Base-by-base conservation (phyloP, 2,113 vertebrate genomes). In the Phyllopteryx taeniolatus region DNA sequence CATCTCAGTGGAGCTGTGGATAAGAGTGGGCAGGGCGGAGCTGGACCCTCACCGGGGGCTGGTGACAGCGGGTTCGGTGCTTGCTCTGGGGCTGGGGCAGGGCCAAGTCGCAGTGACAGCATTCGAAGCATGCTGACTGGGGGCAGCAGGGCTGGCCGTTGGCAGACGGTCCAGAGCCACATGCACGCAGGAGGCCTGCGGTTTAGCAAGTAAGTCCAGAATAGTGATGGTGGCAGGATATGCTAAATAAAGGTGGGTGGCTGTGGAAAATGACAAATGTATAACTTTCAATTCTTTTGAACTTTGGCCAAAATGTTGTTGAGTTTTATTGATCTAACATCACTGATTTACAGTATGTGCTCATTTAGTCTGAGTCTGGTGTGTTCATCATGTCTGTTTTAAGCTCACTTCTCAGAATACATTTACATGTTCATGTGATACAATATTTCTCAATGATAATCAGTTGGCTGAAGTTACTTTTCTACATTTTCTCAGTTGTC, bases 81-180 rank as follows among this genome's bases (percentile, higher is more conserved):
- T 75, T 87, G 90, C 80, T 89, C 90, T 77, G 85, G 92, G 93
- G 74, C 80, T 64, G 91, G 89, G 87, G 94, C 94, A 74, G 95
- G 96, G 91, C 96, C 93, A 85, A 94, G 93, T 85, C 93, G 93
- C 94, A 96, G 96, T 91, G 94, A 98, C 92, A 93, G 95, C 93
- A 79, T 94, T 92, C 95, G 94, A 89, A 98, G 95, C 93, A 94
- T 97, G 94, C 84, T 95, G 92, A 94, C 95, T 84, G 96, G 95
- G 87, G 90, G 91, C 89, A 90, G 89, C 90, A 96, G 94, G 92
- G 95, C 90, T 39, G 92, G 98, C 87, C 95, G 94, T 90, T 99
- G 97, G 98, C 95, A 97, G 91, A 95, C 91, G 79, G 85, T 99
- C 93, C 97, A 99, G 95, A 97, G 95, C 93, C 97, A 99, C 94